A percentile compares a stretch with the other conserved stretches of the same genome.
These are phyloP conservation scores for Pelodiscus sinensis DNA, from an alignment of 2,113 vertebrate genomes.

Conservation along the genomic window DNA sequence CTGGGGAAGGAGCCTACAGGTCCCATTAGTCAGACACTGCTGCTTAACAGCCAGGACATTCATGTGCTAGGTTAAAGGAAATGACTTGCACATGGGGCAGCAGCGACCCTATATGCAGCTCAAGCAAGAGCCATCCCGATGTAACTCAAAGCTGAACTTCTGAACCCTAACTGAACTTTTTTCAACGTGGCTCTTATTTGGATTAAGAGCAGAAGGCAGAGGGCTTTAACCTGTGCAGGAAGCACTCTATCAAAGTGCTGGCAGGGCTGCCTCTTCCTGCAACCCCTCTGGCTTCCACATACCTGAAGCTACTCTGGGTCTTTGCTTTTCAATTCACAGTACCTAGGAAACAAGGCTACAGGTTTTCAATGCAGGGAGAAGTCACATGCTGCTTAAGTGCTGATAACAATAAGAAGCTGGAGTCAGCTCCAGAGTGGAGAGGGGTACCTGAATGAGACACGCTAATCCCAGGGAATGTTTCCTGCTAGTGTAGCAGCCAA, in stretches of 20 bases:
- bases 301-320: constrained; percentile 55
- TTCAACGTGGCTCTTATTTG: constrained; percentile 63
- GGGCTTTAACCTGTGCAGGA: constrained; percentile 54
- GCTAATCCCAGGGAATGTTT: constrained; percentile 15
- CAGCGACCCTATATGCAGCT: neutral
- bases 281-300: constrained; percentile 65
- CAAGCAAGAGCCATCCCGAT: constrained; percentile 22
- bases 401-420: constrained; percentile 28
- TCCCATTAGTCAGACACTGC: neutral
- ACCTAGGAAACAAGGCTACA: neutral
- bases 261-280: constrained; percentile 51
- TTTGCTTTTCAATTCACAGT: constrained; percentile 44
- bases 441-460: neutral
- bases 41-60: neutral
- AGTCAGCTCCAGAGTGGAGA: constrained; percentile 7
- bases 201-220: constrained; percentile 62
- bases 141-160: constrained; percentile 46
- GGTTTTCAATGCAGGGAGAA: constrained; percentile 40
- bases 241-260: constrained; percentile 69
- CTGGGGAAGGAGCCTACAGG: neutral
- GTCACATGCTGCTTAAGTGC: constrained; percentile 44
- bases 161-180: constrained; percentile 51
- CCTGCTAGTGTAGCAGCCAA: neutral
- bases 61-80: neutral
- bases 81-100: neutral